These are phyloP conservation scores for Ovis canadensis DNA, from an alignment of 2,113 vertebrate genomes.

Conservation along the genomic window DNA sequence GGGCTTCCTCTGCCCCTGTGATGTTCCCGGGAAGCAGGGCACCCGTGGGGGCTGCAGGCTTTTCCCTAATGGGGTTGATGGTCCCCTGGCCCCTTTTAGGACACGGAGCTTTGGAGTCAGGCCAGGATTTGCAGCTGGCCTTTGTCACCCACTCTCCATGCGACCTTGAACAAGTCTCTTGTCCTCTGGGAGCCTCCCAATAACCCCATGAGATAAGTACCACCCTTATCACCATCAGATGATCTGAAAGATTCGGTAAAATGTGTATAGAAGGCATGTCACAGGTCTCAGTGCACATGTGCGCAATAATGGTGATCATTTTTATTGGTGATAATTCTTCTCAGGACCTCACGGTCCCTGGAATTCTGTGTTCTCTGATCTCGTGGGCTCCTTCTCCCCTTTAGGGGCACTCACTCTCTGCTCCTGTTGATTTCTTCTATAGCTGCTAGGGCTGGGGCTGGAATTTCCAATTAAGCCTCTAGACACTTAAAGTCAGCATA, in stretches of 20 bases:
- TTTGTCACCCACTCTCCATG: not conserved
- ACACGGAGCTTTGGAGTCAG: not conserved
- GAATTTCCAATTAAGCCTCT: not conserved
- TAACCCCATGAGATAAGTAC: not conserved
- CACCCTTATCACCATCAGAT: not conserved
- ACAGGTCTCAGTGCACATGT: fast-evolving
- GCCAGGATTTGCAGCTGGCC: not conserved
- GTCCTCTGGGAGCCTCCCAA: not conserved
- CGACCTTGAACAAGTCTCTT: not conserved
- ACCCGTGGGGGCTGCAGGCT: not conserved
- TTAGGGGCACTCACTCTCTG: not conserved
- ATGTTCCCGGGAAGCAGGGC: not conserved
- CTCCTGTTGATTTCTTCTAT: not conserved
- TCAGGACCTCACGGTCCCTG: not conserved
- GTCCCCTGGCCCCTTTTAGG: not conserved
- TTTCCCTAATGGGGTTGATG: not conserved
- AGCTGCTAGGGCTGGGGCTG: not conserved
- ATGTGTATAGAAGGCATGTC: fast-evolving
- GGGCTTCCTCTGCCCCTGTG: not conserved
- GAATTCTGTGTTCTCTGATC: not conserved
- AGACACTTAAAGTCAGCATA: not conserved
- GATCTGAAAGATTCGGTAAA: not conserved
- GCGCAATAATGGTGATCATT: not conserved
- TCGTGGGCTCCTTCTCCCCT: not conserved
- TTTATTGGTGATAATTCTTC: not conserved